Evolutionary conservation across 2,113 vertebrate genomes (phyloP), one percentile per base, ranked within the genome.

Genomic region (Otis tarda): DNA sequence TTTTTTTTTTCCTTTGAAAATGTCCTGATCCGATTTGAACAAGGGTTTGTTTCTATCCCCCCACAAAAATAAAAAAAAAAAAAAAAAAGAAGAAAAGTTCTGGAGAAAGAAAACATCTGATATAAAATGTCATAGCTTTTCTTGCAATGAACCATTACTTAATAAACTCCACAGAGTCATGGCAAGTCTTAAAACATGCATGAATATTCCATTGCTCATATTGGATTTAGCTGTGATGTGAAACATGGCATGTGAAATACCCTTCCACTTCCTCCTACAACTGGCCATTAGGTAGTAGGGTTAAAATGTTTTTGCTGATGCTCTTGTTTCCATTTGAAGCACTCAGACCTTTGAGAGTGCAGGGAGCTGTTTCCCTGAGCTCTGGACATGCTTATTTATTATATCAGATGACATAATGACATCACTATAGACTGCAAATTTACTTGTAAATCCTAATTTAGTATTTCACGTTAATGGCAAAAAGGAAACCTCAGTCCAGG

Each of bases 11-110:
- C n/a, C 15, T 90, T 83, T 77, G 21, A 88, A 83, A 83, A 77
- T 74, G 9, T 47, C 14, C 27, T 50, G 14, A 74, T 70, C 28
- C 19, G 14, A 16, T 56, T 47, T 78, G 22, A 73, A 65, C 6
- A 61, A n/a, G 4, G 0, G 3, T 20, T 83, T 64, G 1, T 43
- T 57, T 61, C 10, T 5, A 0, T 33, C 9, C 16, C 28, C 5
- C 13, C 39, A 14, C 2, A 50, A 35, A 68, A 56, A 33, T 19
- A 13, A 61, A 33, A 41, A 12, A 60, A 28, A 47, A 10, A 35
- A 35, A 24, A 2, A 10, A 2, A 35, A 24, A 2, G 9, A 2
- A 30, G 12, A 61, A 86, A 65, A 84, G 37, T 12, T 69, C 45
- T 70, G 24, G 8, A 47, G 23, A 64, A 81, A 85, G 31, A 41